Percentiles rank a stretch among this genome's conserved stretches.
phyloP scores from a whole-genome alignment of 2,888 invertebrate genomes.

The Pachydiplax longipennis region DNA sequence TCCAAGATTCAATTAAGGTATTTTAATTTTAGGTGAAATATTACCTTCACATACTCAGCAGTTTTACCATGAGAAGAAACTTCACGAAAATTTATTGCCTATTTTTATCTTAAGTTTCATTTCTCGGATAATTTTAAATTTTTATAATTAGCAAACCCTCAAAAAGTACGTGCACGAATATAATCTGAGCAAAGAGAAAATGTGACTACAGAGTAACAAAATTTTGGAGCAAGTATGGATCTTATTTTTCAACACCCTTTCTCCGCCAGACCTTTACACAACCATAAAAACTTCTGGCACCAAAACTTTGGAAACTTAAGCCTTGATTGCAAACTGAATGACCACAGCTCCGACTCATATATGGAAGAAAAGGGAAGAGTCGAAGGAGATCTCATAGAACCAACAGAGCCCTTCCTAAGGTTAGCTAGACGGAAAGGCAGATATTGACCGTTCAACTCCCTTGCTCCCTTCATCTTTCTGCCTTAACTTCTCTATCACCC shows the following conservation, averaged over 20 bases:
- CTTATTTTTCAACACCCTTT: background rate
- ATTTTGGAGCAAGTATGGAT: background rate
- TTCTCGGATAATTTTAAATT: no score
- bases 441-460: slow-evolving; percentile 2
- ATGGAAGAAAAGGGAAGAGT: background rate
- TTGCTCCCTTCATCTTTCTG: background rate
- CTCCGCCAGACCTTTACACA: background rate
- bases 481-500: background rate
- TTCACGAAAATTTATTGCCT: no score
- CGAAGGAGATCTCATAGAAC: slow-evolving; percentile 5
- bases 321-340: slow-evolving; percentile 38
- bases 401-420: background rate
- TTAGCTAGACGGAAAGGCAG: background rate
- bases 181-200: no score
- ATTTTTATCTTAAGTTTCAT: no score
- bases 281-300: background rate
- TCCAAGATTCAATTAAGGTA: no score
- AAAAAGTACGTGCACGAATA: no score
- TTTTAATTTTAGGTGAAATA: no score
- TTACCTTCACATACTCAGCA: no score
- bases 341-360: background rate
- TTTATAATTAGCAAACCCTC: no score
- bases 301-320: slow-evolving; percentile 14
- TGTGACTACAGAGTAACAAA: no score
- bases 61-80: no score